A percentile compares a stretch with the other conserved stretches of the same genome.
These are phyloP conservation scores for Drosophila multiciliata DNA, from an alignment of 2,888 invertebrate species.

Conservation along the genomic window DNA sequence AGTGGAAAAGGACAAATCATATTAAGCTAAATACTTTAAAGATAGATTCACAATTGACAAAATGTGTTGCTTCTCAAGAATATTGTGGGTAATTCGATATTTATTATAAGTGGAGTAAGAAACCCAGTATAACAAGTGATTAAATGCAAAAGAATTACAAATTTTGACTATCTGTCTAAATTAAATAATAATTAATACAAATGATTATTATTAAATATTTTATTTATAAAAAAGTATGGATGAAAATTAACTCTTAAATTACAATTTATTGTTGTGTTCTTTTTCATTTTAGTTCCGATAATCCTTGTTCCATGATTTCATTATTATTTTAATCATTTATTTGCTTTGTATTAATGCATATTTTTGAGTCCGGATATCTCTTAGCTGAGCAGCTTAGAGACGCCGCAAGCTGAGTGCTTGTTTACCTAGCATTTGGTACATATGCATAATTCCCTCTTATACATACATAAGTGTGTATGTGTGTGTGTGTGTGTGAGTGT, in stretches of 20 bases:
- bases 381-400: background rate
- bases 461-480: background rate
- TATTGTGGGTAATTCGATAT: background rate
- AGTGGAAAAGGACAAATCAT: background rate
- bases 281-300: background rate
- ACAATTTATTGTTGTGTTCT: background rate
- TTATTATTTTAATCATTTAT: background rate
- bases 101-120: background rate
- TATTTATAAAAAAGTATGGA: background rate
- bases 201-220: background rate
- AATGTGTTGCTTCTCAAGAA: background rate
- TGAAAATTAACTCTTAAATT: background rate
- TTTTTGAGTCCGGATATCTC: constrained; percentile 5
- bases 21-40: background rate
- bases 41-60: background rate
- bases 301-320: background rate
- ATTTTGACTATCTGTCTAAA: background rate
- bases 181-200: background rate
- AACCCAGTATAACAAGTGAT: background rate
- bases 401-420: constrained; percentile 2
- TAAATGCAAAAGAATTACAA: background rate
- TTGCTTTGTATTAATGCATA: background rate
- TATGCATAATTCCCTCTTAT: background rate
- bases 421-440: constrained; percentile 37
- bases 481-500: constrained; percentile 1